Evolutionary conservation across 2,113 vertebrate species (phyloP).

Genomic region (Solea solea): DNA sequence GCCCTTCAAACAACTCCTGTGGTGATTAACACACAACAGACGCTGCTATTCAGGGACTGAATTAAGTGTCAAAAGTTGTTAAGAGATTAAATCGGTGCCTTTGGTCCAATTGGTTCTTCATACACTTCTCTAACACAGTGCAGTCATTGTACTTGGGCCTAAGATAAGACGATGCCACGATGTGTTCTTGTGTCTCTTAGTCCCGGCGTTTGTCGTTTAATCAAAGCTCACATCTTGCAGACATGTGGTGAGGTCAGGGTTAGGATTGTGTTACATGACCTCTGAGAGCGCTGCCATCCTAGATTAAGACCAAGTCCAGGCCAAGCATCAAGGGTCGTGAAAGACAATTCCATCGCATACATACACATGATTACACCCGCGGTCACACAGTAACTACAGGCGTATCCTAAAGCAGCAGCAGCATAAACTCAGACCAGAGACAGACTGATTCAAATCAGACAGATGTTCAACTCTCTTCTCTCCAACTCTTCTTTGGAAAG

Average conservation of each 20-base stretch:
- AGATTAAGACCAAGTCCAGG: not conserved
- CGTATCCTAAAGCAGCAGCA: not conserved
- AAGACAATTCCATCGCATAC: slow-evolving; percentile 16
- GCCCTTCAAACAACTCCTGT: not conserved
- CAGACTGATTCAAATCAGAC: slow-evolving; percentile 14
- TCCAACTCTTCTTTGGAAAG: not conserved
- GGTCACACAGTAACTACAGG: not conserved
- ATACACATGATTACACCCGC: not conserved
- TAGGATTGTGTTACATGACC: slow-evolving; percentile 43
- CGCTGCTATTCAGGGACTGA: not conserved
- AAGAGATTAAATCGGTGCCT: too few relatives aligned
- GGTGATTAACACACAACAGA: not conserved
- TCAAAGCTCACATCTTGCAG: slow-evolving; percentile 26
- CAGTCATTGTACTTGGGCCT: too few relatives aligned
- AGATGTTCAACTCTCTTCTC: slow-evolving; percentile 12
- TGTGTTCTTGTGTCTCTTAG: not conserved
- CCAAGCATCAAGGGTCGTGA: slow-evolving; percentile 1
- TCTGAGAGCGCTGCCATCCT: slow-evolving; percentile 11
- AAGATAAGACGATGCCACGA: too few relatives aligned
- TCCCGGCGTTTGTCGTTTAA: slow-evolving; percentile 13
- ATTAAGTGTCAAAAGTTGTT: not conserved
- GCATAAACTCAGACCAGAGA: not conserved
- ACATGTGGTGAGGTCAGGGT: slow-evolving; percentile 35
- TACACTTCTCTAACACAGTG: too few relatives aligned
- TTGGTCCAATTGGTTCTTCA: too few relatives aligned